phyloP scores from a whole-genome alignment of 1,140 invertebrate species.

The Calliphora vicina region DNA sequence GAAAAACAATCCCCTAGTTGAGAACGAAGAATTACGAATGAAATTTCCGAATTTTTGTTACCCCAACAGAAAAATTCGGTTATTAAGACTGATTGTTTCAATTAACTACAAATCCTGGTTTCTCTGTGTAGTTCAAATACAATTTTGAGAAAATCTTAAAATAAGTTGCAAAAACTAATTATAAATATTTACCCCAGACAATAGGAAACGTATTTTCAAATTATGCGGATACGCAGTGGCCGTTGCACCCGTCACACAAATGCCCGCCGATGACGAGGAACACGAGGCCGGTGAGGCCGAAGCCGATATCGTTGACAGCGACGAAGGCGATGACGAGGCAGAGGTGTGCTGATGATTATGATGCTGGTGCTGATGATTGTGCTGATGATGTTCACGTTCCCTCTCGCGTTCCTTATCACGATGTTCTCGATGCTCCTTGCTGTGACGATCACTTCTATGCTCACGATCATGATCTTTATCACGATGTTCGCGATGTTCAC shows the following conservation, averaged over 20 bases:
- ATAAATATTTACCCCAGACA: constrained; percentile 57
- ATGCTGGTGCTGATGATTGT: constrained; percentile 37
- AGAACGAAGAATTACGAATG: too few species aligned
- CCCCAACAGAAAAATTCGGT: too few species aligned
- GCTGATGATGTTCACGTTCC: constrained; percentile 38
- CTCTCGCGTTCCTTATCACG: constrained; percentile 20
- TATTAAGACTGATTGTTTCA: too few species aligned
- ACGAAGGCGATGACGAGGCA: constrained; percentile 57
- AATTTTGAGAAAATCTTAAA: too few species aligned
- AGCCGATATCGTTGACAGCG: constrained; percentile 57
- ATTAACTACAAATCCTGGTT: too few species aligned
- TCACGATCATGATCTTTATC: constrained; percentile 43
- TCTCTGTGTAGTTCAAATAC: too few species aligned
- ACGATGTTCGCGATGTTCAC: constrained; percentile 41
- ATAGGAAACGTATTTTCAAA: constrained; percentile 63
- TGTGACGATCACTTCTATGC: constrained; percentile 36
- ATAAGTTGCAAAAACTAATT: not conserved
- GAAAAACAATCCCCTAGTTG: too few species aligned
- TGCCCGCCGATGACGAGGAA: constrained; percentile 50
- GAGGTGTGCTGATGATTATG: constrained; percentile 55
- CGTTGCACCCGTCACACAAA: constrained; percentile 44
- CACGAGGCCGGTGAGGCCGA: constrained; percentile 54
- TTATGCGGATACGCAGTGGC: constrained; percentile 61
- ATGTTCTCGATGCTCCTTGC: constrained; percentile 42
- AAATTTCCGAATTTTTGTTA: too few species aligned